Percentiles rank a stretch among this genome's conserved stretches.
Evolutionary conservation across 2,113 vertebrate species (phyloP).

Genomic region (Hippocampus barbouri): DNA sequence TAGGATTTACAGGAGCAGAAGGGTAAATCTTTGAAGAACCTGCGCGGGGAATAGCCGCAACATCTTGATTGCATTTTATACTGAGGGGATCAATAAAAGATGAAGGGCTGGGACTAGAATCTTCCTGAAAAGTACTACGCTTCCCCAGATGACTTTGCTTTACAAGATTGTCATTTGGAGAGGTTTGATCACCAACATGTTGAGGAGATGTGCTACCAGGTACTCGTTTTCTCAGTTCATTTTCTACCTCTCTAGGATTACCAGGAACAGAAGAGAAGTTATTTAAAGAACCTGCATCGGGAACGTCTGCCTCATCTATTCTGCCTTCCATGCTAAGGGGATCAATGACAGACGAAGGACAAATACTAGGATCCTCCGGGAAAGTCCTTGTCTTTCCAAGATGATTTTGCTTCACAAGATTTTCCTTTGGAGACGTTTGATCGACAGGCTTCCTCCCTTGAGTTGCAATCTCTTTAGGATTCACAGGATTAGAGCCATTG

Average conservation of each 20-base stretch:
- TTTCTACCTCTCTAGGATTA: conserved; percentile 2
- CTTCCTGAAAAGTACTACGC: not conserved
- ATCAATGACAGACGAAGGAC: not conserved
- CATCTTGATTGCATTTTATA: not conserved
- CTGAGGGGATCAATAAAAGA: not conserved
- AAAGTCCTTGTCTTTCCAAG: conserved; percentile 12
- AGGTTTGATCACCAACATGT: not conserved
- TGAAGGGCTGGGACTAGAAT: not conserved
- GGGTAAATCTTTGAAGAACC: not conserved
- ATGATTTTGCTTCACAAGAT: conserved; percentile 29
- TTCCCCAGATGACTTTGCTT: not conserved
- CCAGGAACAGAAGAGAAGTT: conserved; percentile 5
- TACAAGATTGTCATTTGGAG: not conserved
- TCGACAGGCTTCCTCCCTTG: conserved; percentile 11
- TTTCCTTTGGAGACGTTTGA: conserved; percentile 23
- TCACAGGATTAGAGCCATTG: conserved; percentile 1
- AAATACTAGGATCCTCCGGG: not conserved
- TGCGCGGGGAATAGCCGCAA: not conserved
- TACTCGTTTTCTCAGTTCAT: not conserved
- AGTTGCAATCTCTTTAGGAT: not conserved
- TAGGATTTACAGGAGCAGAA: not conserved
- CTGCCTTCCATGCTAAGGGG: conserved; percentile 5
- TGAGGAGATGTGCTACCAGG: too few relatives aligned
- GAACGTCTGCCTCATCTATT: conserved; percentile 17
- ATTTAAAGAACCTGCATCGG: conserved; percentile 1